Evolutionary conservation across 2,888 invertebrate species (phyloP).

Genomic region (Xylophagus ater): DNA sequence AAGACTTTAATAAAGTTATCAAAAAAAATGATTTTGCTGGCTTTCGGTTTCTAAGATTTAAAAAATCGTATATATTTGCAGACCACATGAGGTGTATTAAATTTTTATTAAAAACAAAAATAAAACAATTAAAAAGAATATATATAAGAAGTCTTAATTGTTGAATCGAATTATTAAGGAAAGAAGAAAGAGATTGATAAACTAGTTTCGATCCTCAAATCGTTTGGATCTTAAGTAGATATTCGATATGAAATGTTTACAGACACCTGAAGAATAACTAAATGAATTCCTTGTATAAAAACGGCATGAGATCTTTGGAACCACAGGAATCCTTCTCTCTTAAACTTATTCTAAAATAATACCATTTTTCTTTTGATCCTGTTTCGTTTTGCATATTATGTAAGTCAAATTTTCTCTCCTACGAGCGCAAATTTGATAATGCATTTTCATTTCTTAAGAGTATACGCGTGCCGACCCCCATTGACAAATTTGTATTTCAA

Average conservation of each 20-base stretch:
- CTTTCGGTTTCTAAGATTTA: too few species aligned
- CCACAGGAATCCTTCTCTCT: background rate
- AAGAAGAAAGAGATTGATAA: slow-evolving; percentile 2
- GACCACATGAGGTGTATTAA: slow-evolving; percentile 13
- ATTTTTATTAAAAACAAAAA: too few species aligned
- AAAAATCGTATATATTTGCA: too few species aligned
- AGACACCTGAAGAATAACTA: slow-evolving; percentile 12
- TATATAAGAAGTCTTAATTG: slow-evolving; percentile 14
- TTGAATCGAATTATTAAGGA: slow-evolving; percentile 3
- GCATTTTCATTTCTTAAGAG: slow-evolving; percentile 8
- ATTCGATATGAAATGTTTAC: slow-evolving; percentile 6
- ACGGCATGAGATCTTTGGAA: background rate
- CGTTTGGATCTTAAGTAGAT: slow-evolving; percentile 1
- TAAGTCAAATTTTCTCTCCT: slow-evolving; percentile 6
- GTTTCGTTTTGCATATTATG: background rate
- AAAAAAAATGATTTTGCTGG: slow-evolving; percentile 7
- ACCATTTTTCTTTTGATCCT: background rate
- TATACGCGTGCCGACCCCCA: slow-evolving; percentile 39
- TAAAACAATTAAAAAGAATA: too few species aligned
- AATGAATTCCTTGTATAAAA: background rate
- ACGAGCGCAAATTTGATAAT: background rate
- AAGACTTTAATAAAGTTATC: slow-evolving; percentile 18
- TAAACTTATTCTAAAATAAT: too few species aligned
- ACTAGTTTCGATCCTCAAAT: slow-evolving; percentile 1
- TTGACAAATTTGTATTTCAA: slow-evolving; percentile 35